Conservation (phyloP, 1,140 invertebrate species). For the Macrobrachium nipponense region DNA sequence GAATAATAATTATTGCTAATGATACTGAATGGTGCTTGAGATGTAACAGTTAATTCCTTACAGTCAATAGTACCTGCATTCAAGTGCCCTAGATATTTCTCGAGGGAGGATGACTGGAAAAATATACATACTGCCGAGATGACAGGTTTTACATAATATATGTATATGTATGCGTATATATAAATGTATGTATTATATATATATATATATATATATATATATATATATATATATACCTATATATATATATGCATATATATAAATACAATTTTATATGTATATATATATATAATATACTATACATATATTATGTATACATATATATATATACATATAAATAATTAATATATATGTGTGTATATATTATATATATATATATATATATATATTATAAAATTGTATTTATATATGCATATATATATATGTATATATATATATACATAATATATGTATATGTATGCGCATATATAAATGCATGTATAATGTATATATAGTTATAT, state of each 20-base stretch:
- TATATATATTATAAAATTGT: too few species aligned
- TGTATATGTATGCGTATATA: too few species aligned
- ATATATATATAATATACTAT: constrained; percentile 3
- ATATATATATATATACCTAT: background rate
- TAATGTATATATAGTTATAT: constrained; percentile 5
- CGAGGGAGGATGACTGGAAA: too few species aligned
- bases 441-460: background rate
- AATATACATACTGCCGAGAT: too few species aligned
- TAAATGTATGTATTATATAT: background rate
- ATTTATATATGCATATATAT: constrained; percentile 11
- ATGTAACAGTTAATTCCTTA: too few species aligned
- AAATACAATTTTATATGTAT: background rate
- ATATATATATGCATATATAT: background rate
- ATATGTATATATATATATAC: constrained; percentile 18
- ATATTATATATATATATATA: constrained; percentile 26
- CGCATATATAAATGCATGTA: background rate
- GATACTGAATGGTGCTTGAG: too few species aligned
- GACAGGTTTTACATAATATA: too few species aligned
- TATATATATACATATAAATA: constrained; percentile 16
- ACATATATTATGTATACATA: constrained; percentile 13
- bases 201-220: background rate
- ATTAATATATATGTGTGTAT: constrained; percentile 5
- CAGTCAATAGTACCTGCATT: too few species aligned
- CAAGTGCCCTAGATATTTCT: too few species aligned
- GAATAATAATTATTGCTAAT: too few species aligned